These are phyloP conservation scores for Penaeus japonicus DNA, from an alignment of 1,140 invertebrate species.

Conservation along the genomic window DNA sequence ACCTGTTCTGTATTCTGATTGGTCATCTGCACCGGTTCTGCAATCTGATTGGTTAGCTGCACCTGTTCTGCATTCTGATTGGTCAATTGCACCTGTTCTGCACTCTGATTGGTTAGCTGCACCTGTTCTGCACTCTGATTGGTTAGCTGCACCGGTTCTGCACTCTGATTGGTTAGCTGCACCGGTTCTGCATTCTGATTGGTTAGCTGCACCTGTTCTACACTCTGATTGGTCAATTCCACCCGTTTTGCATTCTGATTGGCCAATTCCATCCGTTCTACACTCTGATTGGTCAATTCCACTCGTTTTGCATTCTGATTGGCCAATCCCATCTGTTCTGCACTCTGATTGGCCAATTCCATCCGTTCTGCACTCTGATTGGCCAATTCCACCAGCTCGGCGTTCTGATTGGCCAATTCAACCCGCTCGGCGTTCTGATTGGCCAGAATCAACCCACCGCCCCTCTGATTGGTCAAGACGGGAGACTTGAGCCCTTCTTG, in stretches of 20 bases:
- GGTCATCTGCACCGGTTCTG: too few relatives aligned
- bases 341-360: constrained; percentile 18
- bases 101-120: constrained; percentile 4
- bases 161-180: not conserved
- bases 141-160: not conserved
- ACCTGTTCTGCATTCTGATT: not conserved
- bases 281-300: not conserved
- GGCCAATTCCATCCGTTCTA: not conserved
- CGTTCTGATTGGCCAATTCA: not conserved
- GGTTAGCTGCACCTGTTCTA: not conserved
- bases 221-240: not conserved
- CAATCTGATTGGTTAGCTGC: too few relatives aligned
- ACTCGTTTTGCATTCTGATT: not conserved
- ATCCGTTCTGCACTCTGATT: not conserved
- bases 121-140: not conserved
- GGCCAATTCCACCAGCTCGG: not conserved
- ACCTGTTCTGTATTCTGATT: too few relatives aligned
- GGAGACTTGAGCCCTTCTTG: constrained; percentile 45
- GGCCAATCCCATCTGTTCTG: not conserved
- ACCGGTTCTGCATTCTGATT: not conserved
- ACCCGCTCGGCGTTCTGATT: constrained; percentile 11
- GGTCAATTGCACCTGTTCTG: not conserved
- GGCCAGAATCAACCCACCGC: not conserved
- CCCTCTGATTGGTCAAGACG: not conserved
- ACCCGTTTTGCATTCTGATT: constrained; percentile 14